Conservation (phyloP, 2,888 invertebrate genomes). For the Galeopsomyia nigrocyanea region DNA sequence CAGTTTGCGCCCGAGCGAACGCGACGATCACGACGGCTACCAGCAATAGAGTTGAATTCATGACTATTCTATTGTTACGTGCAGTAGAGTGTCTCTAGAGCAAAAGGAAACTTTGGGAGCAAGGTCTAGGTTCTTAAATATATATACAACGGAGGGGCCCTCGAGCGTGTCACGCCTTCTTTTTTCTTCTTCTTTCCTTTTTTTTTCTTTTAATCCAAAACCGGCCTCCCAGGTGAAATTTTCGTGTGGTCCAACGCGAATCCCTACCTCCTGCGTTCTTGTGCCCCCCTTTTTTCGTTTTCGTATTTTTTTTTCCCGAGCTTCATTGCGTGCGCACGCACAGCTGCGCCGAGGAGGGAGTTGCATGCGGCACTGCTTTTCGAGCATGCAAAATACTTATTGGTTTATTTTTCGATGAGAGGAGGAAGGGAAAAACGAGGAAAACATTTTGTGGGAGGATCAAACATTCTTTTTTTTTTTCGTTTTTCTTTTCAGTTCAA, state of each 20-base stretch:
- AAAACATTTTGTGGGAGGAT: too few relatives aligned
- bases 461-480: too few relatives aligned
- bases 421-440: too few relatives aligned
- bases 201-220: too few relatives aligned
- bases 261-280: neutral
- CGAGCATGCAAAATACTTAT: too few relatives aligned
- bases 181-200: slow-evolving; percentile 2
- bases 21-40: neutral
- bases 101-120: slow-evolving; percentile 12
- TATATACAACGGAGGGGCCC: slow-evolving; percentile 28
- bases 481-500: too few relatives aligned
- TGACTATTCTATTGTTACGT: slow-evolving; percentile 3
- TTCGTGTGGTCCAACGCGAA: slow-evolving; percentile 27
- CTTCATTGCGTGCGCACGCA: neutral
- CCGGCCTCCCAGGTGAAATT: slow-evolving; percentile 20
- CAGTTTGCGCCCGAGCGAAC: slow-evolving; percentile 58
- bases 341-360: too few relatives aligned
- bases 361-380: too few relatives aligned
- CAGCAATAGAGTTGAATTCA: slow-evolving; percentile 4
- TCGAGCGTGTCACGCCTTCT: slow-evolving; percentile 47
- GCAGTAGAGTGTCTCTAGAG: slow-evolving; percentile 13
- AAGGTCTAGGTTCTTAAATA: slow-evolving; percentile 33
- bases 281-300: slow-evolving; percentile 33
- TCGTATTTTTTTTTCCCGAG: neutral
- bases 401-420: too few relatives aligned